Evolutionary conservation across 2,113 vertebrate species (phyloP).

Genomic region (Otis tarda): DNA sequence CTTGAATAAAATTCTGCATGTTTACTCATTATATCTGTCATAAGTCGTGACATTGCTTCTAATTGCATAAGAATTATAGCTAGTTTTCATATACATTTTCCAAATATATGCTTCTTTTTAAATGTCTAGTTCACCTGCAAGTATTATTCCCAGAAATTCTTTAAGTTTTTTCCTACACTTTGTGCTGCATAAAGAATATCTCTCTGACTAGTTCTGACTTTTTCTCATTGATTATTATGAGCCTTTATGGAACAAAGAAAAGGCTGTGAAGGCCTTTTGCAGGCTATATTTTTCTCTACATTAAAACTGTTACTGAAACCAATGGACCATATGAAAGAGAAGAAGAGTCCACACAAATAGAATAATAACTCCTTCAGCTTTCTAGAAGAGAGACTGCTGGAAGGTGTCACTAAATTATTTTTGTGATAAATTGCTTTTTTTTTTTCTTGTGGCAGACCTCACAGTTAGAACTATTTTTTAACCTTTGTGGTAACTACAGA

Average conservation of each 20-base stretch:
- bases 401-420: constrained; percentile 28
- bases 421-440: constrained; percentile 24
- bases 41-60: not conserved
- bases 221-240: not conserved
- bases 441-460: not conserved
- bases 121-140: not conserved
- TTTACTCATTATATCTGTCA: not conserved
- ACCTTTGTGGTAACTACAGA: not conserved
- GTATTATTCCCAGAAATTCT: not conserved
- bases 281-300: constrained; percentile 13
- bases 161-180: not conserved
- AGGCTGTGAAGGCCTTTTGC: not conserved
- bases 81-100: not conserved
- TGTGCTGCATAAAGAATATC: not conserved
- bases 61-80: not conserved
- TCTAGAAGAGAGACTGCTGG: not conserved
- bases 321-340: constrained; percentile 14
- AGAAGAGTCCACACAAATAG: constrained; percentile 8
- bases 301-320: constrained; percentile 20
- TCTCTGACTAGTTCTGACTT: not conserved
- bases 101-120: not conserved
- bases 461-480: constrained; percentile 3
- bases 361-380: constrained; percentile 42
- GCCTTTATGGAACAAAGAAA: not conserved
- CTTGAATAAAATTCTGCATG: not conserved